Conservation (phyloP, 1,140 invertebrate species). For the Piezodorus guildinii region DNA sequence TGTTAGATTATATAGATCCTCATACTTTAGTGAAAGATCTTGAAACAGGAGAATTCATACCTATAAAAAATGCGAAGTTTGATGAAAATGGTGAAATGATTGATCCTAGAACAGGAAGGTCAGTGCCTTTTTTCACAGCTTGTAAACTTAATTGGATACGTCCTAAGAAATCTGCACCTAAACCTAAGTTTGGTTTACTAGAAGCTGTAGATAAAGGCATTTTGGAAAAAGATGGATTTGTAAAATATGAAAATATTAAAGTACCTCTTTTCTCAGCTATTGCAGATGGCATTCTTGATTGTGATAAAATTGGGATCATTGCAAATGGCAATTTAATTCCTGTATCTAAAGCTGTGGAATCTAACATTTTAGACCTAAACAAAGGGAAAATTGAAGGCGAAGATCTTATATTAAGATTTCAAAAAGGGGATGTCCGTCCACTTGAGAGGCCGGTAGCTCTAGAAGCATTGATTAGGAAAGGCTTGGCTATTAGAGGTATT, state of each 20-base stretch:
- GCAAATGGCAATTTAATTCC: conserved; percentile 56
- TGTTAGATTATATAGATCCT: conserved; percentile 66
- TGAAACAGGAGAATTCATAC: conserved; percentile 49
- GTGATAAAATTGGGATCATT: conserved; percentile 55
- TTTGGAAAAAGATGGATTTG: conserved; percentile 40
- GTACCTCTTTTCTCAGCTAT: conserved; percentile 59
- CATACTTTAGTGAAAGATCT: conserved; percentile 64
- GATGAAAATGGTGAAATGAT: conserved; percentile 65
- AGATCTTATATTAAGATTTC: conserved; percentile 55
- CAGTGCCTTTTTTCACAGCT: conserved; percentile 74
- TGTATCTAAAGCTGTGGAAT: conserved; percentile 60
- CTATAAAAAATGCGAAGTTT: conserved; percentile 53
- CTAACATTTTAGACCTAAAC: conserved; percentile 61
- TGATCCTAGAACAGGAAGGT: conserved; percentile 66
- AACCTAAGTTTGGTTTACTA: conserved; percentile 43
- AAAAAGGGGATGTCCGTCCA: conserved; percentile 52
- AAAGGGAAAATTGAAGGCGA: conserved; percentile 56
- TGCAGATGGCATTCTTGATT: conserved; percentile 58
- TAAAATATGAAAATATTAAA: conserved; percentile 45
- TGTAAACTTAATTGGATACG: conserved; percentile 56
- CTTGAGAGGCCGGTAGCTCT: conserved; percentile 57
- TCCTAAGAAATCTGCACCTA: conserved; percentile 22
- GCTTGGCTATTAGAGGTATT: conserved; percentile 51
- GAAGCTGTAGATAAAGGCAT: conserved; percentile 52
- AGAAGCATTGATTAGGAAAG: conserved; percentile 57